Evolutionary conservation across 2,888 invertebrate species (phyloP).

Genomic region (Nomada ruficornis): DNA sequence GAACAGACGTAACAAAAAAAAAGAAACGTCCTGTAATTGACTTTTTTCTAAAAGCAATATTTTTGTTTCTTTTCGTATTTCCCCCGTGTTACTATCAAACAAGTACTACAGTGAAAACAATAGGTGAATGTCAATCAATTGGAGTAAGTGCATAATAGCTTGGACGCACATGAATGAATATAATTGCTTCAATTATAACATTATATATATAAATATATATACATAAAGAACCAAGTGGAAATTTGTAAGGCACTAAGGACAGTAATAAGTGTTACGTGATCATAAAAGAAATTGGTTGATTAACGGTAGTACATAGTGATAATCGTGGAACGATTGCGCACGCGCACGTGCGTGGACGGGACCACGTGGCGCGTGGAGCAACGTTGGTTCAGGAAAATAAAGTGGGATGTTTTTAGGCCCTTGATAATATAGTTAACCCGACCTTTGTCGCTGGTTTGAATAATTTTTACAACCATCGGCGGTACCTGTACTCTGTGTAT

Average conservation of each 20-base stretch:
- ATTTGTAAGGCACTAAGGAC: conserved; percentile 75
- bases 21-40: conserved; percentile 36
- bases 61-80: conserved; percentile 46
- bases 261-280: conserved; percentile 76
- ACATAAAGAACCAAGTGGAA: conserved; percentile 73
- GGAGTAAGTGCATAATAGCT: conserved; percentile 69
- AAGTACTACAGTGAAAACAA: conserved; percentile 41
- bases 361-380: conserved; percentile 41
- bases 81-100: conserved; percentile 35
- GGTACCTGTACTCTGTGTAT: conserved; percentile 79
- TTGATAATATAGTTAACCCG: conserved; percentile 70
- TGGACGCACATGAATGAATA: conserved; percentile 67
- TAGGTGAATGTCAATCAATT: conserved; percentile 58
- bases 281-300: conserved; percentile 63
- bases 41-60: conserved; percentile 27
- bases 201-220: conserved; percentile 40
- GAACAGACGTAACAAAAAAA: neutral
- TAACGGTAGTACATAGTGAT: conserved; percentile 57
- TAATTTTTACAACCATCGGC: conserved; percentile 69
- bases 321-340: conserved; percentile 31
- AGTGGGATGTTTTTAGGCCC: conserved; percentile 67
- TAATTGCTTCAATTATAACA: conserved; percentile 73
- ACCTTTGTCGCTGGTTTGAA: conserved; percentile 73
- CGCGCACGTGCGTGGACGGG: conserved; percentile 6
- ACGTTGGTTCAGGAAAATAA: conserved; percentile 42